Evolutionary conservation across 2,113 vertebrate species (phyloP).

Genomic region (Bolborhynchus lineola): DNA sequence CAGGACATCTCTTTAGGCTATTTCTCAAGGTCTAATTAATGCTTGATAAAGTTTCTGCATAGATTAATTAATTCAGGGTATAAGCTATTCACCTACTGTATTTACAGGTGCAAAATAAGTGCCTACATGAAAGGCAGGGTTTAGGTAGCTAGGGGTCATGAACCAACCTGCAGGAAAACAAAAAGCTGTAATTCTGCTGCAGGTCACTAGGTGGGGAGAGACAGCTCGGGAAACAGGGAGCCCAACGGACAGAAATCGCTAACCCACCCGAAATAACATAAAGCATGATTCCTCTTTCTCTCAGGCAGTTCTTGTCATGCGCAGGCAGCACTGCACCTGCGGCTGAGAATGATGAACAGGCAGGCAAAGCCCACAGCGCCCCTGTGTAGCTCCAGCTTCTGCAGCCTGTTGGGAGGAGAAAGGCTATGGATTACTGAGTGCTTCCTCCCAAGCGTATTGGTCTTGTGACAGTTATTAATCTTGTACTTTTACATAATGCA

Average conservation of each 20-base stretch:
- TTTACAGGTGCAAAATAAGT: not conserved
- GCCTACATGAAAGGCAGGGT: not conserved
- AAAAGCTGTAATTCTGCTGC: not conserved
- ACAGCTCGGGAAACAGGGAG: not conserved
- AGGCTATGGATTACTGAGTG: fast-evolving
- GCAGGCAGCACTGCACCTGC: too few species aligned
- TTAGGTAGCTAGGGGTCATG: not conserved
- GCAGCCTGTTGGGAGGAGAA: too few species aligned
- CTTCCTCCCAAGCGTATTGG: not conserved
- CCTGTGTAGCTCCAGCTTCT: fast-evolving
- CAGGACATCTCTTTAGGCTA: not conserved
- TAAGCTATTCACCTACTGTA: not conserved
- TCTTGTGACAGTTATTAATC: not conserved
- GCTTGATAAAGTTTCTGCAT: not conserved
- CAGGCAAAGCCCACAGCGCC: not conserved
- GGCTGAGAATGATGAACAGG: fast-evolving
- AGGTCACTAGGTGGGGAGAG: not conserved
- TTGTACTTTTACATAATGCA: not conserved
- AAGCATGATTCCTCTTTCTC: not conserved
- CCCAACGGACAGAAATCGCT: fast-evolving
- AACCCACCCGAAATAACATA: fast-evolving
- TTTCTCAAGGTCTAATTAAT: not conserved
- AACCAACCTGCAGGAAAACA: not conserved
- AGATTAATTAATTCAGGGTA: not conserved
- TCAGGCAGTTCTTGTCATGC: fast-evolving